Evolutionary conservation across 2,888 invertebrate genomes (phyloP), one percentile per base, ranked within the genome.

Genomic region (Iphiclides podalirius): DNA sequence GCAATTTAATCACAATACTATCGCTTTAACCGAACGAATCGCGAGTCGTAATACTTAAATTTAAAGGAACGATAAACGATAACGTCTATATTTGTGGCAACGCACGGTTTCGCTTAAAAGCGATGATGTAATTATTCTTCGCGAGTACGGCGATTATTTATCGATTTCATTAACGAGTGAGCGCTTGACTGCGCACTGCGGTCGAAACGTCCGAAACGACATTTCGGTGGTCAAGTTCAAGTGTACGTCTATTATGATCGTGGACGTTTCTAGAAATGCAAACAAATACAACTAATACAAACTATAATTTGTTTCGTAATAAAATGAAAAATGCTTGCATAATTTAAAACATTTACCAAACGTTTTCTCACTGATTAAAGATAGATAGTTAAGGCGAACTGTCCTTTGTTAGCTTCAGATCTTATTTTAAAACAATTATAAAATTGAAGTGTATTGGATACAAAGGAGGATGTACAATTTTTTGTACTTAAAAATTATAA

Each of bases 171-270:
- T 82, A 78, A 66, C 78, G 42, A 44, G n/a, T n/a, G n/a, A n/a
- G n/a, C n/a, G n/a, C n/a, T n/a, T n/a, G 48, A 50, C 52, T 52
- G 54, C 52, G 42, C 42, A 65, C 61, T 63, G 64, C 61, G n/a
- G n/a, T n/a, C n/a, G 63, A 58, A 8, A 8, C 8, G 26, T 26
- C 58, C 58, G 61, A 64, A 64, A 60, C 66, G 71, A 76, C 75
- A 70, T 75, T 66, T 71, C 72, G 75, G 70, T 79, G 81, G 83
- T 82, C 84, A 85, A 85, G 84, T 85, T 85, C 80, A 85, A 78
- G 80, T 67, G 64, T 56, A 61, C 51, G 48, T 34, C 34, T 26
- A 26, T 34, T 35, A 49, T 15, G 16, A 35, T 40, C 17, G 20
- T 15, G 20, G 33, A 34, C 6, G 2, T 13, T 33, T 38, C 20